Conservation (phyloP, 1,140 invertebrate species). For the Papilio polyxenes region DNA sequence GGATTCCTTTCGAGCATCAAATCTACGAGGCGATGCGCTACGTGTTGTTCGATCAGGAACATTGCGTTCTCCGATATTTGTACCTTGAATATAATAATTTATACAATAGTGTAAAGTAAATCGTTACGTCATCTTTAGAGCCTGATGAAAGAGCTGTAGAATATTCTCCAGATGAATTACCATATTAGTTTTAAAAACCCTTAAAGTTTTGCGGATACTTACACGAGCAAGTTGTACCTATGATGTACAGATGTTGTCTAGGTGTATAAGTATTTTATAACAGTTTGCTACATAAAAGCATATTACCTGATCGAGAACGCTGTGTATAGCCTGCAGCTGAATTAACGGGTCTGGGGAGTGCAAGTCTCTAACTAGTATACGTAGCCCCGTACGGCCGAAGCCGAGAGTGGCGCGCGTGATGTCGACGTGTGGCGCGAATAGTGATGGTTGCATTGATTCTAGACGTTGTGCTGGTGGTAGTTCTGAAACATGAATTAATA, state of each 20-base stretch:
- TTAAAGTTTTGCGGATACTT: too few relatives aligned
- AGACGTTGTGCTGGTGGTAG: constrained; percentile 58
- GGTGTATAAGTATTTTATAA: too few relatives aligned
- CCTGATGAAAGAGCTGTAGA: too few relatives aligned
- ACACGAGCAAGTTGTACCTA: too few relatives aligned
- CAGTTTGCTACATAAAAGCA: neutral
- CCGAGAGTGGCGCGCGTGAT: constrained; percentile 63
- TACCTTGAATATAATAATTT: constrained; percentile 52
- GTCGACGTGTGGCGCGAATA: constrained; percentile 67
- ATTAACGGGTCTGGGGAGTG: constrained; percentile 58
- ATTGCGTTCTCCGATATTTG: constrained; percentile 73
- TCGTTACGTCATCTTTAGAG: neutral
- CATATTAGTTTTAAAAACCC: too few relatives aligned
- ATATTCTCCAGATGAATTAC: too few relatives aligned
- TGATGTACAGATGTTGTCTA: neutral
- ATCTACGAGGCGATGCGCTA: constrained; percentile 64
- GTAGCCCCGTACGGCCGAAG: constrained; percentile 62
- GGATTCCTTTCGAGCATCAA: constrained; percentile 60
- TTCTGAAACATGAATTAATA: constrained; percentile 46
- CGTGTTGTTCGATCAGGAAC: constrained; percentile 64
- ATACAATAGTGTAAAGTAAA: neutral
- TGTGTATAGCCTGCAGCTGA: constrained; percentile 69
- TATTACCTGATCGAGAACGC: constrained; percentile 70
- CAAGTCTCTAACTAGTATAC: constrained; percentile 60
- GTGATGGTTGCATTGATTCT: constrained; percentile 69